Evolutionary conservation across 2,113 vertebrate genomes (phyloP).

Genomic region (Colaptes auratus): DNA sequence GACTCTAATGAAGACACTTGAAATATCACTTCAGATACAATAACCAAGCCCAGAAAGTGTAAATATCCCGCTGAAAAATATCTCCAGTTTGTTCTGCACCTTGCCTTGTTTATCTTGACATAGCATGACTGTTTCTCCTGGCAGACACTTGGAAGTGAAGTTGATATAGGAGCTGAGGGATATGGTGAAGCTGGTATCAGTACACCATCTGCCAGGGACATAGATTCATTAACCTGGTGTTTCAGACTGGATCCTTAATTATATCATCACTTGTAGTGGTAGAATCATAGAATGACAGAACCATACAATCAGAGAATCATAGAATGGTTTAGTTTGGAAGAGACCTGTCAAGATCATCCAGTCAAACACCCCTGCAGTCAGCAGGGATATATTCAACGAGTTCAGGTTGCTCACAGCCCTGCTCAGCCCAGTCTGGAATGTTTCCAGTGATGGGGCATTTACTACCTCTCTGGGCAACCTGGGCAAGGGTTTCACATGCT

Average conservation of each 20-base stretch:
- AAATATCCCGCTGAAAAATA: neutral
- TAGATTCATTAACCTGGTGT: neutral
- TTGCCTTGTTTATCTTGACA: neutral
- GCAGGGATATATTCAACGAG: no score
- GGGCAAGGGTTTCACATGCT: neutral
- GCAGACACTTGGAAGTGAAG: neutral
- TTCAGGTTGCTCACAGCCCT: neutral
- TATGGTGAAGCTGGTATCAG: neutral
- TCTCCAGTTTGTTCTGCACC: neutral
- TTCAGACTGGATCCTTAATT: neutral
- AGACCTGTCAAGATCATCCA: no score
- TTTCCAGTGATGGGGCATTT: neutral
- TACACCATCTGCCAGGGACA: neutral
- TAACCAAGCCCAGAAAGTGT: neutral
- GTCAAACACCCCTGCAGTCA: no score
- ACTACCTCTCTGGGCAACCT: neutral
- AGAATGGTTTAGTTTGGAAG: no score
- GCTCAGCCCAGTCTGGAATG: neutral
- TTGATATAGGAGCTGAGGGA: neutral
- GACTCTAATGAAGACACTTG: neutral
- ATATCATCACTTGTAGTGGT: neutral
- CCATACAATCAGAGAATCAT: no score
- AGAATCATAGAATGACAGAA: neutral
- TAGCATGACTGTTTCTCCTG: neutral
- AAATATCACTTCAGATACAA: neutral